Conservation (phyloP, 1,140 invertebrate species). For the Drosophila lacteicornis region DNA sequence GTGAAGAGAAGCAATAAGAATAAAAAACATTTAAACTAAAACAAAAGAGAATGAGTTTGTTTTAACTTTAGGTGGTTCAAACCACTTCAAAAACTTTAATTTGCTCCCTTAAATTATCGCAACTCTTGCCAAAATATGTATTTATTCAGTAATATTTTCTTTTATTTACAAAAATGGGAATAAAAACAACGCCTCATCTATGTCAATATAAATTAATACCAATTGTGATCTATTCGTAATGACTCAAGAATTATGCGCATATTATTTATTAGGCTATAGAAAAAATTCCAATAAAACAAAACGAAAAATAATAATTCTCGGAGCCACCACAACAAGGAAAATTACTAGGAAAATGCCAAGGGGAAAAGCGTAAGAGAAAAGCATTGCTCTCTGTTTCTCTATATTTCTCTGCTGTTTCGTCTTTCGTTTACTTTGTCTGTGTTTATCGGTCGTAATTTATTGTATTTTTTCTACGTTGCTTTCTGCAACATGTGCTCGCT, state of each 20-base stretch:
- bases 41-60: not conserved
- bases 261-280: slow-evolving; percentile 18
- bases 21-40: not conserved
- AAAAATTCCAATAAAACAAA: slow-evolving; percentile 27
- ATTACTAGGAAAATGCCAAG: slow-evolving; percentile 9
- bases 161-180: too few species aligned
- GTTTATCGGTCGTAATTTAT: slow-evolving; percentile 43
- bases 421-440: slow-evolving; percentile 30
- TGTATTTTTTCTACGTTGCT: slow-evolving; percentile 39
- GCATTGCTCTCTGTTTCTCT: not conserved
- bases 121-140: too few species aligned
- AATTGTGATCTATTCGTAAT: slow-evolving; percentile 9
- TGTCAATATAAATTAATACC: not conserved
- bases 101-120: too few species aligned
- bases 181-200: not conserved
- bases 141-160: not conserved
- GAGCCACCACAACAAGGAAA: not conserved
- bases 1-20: not conserved
- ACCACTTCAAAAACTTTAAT: too few species aligned
- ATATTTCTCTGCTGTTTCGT: not conserved
- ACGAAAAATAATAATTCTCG: slow-evolving; percentile 22
- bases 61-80: not conserved
- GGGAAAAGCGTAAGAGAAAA: slow-evolving; percentile 15
- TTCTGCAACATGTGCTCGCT: slow-evolving; percentile 41
- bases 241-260: slow-evolving; percentile 13